Evolutionary conservation across 2,797 vertebrate genomes (phyloP).

Genomic region (Microctenopoma stevenorrisi): DNA sequence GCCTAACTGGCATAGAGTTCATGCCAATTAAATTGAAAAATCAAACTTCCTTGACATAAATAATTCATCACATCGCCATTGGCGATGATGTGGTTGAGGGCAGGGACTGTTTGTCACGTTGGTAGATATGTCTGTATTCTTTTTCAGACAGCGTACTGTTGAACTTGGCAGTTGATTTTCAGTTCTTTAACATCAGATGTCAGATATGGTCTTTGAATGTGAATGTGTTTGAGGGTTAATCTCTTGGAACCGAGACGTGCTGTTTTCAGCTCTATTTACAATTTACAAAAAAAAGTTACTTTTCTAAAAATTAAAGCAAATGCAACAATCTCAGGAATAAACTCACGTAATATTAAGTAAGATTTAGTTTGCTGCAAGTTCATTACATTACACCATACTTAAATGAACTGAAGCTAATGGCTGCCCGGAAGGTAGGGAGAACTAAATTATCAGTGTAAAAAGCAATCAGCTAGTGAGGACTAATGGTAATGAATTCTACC

Average conservation of each 20-base stretch:
- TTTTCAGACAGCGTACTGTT: conserved; percentile 20
- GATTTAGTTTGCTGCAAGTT: neutral
- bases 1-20: neutral
- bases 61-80: conserved; percentile 29
- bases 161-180: conserved; percentile 12
- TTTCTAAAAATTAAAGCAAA: neutral
- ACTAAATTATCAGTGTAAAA: neutral
- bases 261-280: conserved; percentile 12
- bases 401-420: conserved; percentile 1
- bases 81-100: conserved; percentile 29
- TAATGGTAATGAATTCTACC: neutral
- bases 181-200: conserved; percentile 3
- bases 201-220: conserved; percentile 3
- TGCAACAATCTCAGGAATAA: neutral
- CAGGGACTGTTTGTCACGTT: conserved; percentile 1
- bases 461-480: neutral
- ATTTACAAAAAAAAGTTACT: neutral
- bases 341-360: neutral
- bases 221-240: neutral
- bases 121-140: conserved; percentile 20
- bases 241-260: neutral
- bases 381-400: neutral
- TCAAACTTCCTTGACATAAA: conserved; percentile 24
- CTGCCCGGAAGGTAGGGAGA: neutral
- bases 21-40: conserved; percentile 3